Percentiles rank a stretch among this genome's conserved stretches.
Evolutionary conservation across 2,888 invertebrate species (phyloP).

Genomic region (Aproaerema taeniolella): DNA sequence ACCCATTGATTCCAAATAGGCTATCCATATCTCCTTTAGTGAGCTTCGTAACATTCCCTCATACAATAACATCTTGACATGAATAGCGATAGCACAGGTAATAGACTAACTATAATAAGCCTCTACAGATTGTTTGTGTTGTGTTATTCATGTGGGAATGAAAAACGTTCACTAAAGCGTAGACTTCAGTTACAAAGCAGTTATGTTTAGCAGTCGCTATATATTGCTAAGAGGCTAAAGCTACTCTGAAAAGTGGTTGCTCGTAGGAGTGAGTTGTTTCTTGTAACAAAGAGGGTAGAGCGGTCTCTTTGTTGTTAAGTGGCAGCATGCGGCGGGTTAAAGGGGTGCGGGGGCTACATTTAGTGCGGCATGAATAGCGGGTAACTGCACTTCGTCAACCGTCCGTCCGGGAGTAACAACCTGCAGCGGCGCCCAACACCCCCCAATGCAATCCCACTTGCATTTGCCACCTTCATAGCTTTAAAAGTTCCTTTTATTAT

Average conservation of each 20-base stretch:
- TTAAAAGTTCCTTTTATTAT: too few relatives aligned
- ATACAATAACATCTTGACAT: too few relatives aligned
- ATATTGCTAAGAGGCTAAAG: constrained; percentile 46
- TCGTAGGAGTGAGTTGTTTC: constrained; percentile 58
- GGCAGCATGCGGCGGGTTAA: constrained; percentile 44
- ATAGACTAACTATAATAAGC: too few relatives aligned
- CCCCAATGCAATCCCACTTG: constrained; percentile 24
- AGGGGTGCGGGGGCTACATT: constrained; percentile 53
- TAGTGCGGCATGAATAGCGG: constrained; percentile 68
- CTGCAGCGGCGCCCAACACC: constrained; percentile 50
- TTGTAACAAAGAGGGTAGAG: constrained; percentile 73
- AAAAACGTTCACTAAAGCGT: too few relatives aligned
- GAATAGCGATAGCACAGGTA: too few relatives aligned
- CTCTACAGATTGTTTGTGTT: too few relatives aligned
- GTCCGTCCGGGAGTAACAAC: constrained; percentile 68
- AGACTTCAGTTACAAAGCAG: neutral
- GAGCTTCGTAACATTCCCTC: too few relatives aligned
- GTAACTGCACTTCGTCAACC: constrained; percentile 74
- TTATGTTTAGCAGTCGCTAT: constrained; percentile 29
- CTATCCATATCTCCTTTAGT: too few relatives aligned
- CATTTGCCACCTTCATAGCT: constrained; percentile 35
- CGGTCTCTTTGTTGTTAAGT: constrained; percentile 74
- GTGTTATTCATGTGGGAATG: too few relatives aligned
- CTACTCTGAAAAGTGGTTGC: constrained; percentile 58
- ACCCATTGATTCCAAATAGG: constrained; percentile 8